Percentiles rank a stretch among this genome's conserved stretches.
Evolutionary conservation across 2,797 vertebrate species (phyloP).

Genomic region (Enteromius anoplus): DNA sequence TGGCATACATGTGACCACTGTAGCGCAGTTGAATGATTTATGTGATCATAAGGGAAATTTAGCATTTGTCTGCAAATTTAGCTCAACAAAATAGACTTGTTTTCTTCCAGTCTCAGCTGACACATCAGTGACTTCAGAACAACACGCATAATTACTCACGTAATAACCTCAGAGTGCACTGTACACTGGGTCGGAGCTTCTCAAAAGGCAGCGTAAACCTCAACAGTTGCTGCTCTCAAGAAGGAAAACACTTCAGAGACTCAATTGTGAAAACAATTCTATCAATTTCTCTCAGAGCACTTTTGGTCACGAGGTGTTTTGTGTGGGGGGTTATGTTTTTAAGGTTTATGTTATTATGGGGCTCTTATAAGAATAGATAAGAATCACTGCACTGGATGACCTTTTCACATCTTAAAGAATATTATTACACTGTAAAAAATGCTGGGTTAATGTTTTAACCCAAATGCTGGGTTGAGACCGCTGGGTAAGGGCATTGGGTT

Average conservation of each 20-base stretch:
- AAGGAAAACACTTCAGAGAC: neutral
- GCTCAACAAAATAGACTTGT: slow-evolving; percentile 19
- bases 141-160: neutral
- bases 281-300: neutral
- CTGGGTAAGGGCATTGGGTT: no score
- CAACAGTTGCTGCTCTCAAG: neutral
- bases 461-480: no score
- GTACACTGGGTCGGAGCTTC: neutral
- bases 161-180: slow-evolving; percentile 1
- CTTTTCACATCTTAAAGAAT: neutral
- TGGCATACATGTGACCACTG: slow-evolving; percentile 25
- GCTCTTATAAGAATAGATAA: neutral
- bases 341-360: neutral
- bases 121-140: slow-evolving; percentile 11
- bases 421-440: neutral
- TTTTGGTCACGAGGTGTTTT: neutral
- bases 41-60: slow-evolving; percentile 48
- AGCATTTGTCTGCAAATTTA: slow-evolving; percentile 31
- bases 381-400: neutral
- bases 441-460: no score
- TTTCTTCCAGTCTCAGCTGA: slow-evolving; percentile 11
- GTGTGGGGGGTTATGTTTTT: neutral
- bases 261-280: neutral
- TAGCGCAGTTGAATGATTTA: slow-evolving; percentile 11
- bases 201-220: neutral